Evolutionary conservation across 2,797 vertebrate genomes (phyloP).

Genomic region (Anas bernieri): DNA sequence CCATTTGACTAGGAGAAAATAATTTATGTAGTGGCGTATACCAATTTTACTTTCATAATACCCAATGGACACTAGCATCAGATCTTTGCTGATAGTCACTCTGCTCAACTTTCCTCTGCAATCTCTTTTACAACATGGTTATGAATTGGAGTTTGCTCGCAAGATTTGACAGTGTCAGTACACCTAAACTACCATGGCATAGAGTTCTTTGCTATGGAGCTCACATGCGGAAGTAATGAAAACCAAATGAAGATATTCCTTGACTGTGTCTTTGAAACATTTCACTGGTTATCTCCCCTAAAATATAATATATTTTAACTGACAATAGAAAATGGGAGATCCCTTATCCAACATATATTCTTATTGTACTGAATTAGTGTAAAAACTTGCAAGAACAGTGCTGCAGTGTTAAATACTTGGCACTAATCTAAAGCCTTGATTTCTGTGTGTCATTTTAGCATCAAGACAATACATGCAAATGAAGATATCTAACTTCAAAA

Average conservation of each 20-base stretch:
- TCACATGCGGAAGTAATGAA: not conserved
- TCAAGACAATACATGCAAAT: not conserved
- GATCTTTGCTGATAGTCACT: not conserved
- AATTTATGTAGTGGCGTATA: not conserved
- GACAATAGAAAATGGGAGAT: not conserved
- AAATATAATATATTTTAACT: not conserved
- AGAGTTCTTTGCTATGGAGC: not conserved
- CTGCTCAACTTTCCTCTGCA: not conserved
- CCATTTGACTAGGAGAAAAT: not conserved
- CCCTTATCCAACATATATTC: not conserved
- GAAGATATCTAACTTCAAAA: not conserved
- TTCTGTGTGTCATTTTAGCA: not conserved
- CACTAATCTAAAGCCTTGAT: not conserved
- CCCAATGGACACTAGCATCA: not conserved
- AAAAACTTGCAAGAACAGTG: not conserved
- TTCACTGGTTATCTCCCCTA: not conserved
- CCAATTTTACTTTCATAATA: not conserved
- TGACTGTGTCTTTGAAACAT: not conserved
- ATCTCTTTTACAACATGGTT: not conserved
- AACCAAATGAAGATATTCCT: not conserved
- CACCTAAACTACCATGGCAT: not conserved
- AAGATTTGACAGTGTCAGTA: not conserved
- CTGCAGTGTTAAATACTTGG: not conserved
- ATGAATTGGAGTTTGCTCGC: not conserved
- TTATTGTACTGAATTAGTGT: not conserved